Evolutionary conservation across 2,113 vertebrate genomes (phyloP).

Genomic region (Dicaeum eximium): DNA sequence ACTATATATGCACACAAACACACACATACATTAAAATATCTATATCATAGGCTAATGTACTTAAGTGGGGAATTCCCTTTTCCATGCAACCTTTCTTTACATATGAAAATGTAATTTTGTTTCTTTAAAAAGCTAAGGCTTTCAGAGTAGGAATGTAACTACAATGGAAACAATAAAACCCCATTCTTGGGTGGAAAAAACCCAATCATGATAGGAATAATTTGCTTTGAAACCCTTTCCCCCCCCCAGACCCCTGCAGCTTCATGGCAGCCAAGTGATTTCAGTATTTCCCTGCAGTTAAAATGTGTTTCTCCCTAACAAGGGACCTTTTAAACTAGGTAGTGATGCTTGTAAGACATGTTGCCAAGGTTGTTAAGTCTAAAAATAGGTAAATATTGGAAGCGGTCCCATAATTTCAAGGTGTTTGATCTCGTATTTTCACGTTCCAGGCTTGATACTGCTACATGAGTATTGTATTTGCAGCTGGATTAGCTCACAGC

Average conservation of each 20-base stretch:
- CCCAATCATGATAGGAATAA: background rate
- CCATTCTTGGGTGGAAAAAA: background rate
- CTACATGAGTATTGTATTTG: background rate
- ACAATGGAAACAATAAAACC: background rate
- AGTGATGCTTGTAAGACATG: background rate
- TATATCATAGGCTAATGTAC: background rate
- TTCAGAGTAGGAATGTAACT: background rate
- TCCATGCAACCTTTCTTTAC: background rate
- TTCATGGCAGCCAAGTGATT: background rate
- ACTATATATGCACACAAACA: background rate
- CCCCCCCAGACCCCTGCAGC: background rate
- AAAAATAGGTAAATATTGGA: conserved; percentile 30
- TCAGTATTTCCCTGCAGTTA: conserved; percentile 28
- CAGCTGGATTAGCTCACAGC: background rate
- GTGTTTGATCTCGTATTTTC: background rate
- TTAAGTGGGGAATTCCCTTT: background rate
- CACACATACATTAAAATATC: background rate
- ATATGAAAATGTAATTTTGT: background rate
- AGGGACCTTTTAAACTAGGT: conserved; percentile 4
- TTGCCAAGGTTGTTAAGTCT: conserved; percentile 20
- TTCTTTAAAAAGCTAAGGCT: background rate
- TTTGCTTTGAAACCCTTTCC: background rate
- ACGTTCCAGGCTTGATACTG: background rate
- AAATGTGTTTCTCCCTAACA: background rate
- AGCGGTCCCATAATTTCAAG: background rate